Percentiles rank a stretch among this genome's conserved stretches.
phyloP scores from a whole-genome alignment of 64 coral and sea anemone species.

The Acropora tenuis region DNA sequence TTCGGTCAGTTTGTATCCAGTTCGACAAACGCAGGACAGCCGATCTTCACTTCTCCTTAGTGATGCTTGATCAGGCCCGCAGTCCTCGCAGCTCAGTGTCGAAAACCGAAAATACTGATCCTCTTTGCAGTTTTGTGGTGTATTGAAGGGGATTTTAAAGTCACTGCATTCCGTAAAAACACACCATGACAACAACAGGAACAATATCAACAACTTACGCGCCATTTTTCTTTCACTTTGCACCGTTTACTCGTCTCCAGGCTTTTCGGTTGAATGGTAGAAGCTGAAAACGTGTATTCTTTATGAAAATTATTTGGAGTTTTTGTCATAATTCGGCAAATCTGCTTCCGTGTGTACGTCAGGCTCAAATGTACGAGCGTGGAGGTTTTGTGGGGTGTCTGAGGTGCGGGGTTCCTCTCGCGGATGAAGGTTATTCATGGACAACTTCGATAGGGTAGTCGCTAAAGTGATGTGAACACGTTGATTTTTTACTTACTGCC shows the following conservation, averaged over 20 bases:
- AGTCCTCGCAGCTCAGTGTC: conserved; percentile 61
- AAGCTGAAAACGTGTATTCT: no score
- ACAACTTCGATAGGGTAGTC: no score
- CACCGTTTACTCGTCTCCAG: neutral
- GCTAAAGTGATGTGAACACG: no score
- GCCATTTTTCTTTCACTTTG: conserved; percentile 42
- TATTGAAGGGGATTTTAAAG: conserved; percentile 37
- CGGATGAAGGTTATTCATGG: no score
- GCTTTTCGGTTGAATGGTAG: neutral
- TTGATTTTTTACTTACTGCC: neutral
- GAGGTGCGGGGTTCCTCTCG: no score
- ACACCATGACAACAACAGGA: conserved; percentile 58
- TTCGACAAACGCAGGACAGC: conserved; percentile 80
- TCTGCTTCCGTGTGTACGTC: no score
- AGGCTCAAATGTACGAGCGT: no score
- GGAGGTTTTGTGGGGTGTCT: no score
- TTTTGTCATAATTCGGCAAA: no score
- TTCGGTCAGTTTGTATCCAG: conserved; percentile 66
- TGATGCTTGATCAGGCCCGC: conserved; percentile 49
- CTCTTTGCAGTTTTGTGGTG: conserved; percentile 37
- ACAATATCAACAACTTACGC: conserved; percentile 65
- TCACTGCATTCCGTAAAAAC: conserved; percentile 21
- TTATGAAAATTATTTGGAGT: no score
- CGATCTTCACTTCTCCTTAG: conserved; percentile 20
- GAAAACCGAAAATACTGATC: conserved; percentile 87